Base-by-base conservation (phyloP, 2,797 vertebrate species). In the Dryobates pubescens region DNA sequence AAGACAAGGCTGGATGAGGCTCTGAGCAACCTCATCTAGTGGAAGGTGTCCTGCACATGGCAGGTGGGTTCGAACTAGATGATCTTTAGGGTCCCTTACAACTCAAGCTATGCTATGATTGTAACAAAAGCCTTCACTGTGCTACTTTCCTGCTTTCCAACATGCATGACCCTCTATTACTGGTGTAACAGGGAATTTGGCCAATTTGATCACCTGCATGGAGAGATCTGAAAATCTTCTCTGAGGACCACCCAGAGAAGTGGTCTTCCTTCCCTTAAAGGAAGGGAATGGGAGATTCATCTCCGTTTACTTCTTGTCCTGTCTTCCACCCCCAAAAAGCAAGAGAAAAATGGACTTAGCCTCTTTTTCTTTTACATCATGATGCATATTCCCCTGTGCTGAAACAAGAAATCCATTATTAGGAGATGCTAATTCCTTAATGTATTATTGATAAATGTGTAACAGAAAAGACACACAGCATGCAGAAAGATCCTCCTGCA, bases 121-220 rank as follows among this genome's bases (percentile, higher is more conserved):
- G 23, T 51, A 85, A 93, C 77, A 76, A 80, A 92, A 93, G 63
- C 63, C 34, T 56, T 64, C 87, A 68, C 73, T 85, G n/a, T 62
- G 78, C 67, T 69, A 53, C 63, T 76, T 63, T 49, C 47, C 3
- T 13, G 63, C 38, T 77, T 87, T 27, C 51, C 32, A 90, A 78
- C 72, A 57, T 13, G 15, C 0, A 53, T 2, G 3, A 86, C 12
- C 59, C 65, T 5, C 17, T 61, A 80, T 63, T 63, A 75, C 6
- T 78, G 82, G 30, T 38, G 3, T 62, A 71, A 89, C 7, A 49
- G 29, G 47, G 38, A 84, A 84, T 32, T 63, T 54, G 73, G 36
- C n/a, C 81, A 49, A 70, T 38, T 74, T 30, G 43, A 94, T 53
- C 58, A 73, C 45, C 79, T 82, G 62, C 22, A 69, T 43, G 80